Conservation (phyloP, 2,888 invertebrate genomes). For the Pachydiplax longipennis region DNA sequence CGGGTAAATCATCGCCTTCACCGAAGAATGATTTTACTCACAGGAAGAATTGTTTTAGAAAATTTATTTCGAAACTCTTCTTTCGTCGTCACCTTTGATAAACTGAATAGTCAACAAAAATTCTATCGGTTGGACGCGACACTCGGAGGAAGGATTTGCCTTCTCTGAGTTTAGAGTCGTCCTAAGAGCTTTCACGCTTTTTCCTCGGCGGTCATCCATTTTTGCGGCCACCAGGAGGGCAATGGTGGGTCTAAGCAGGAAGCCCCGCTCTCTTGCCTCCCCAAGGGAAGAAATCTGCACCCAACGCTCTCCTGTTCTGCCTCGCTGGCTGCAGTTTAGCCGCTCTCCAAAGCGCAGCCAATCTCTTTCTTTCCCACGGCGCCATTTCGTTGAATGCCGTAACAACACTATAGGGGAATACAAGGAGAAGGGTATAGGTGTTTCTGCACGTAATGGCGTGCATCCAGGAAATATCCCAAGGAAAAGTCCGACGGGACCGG, state of each 20-base stretch:
- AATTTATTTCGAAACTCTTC: not conserved
- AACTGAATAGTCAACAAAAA: too few species aligned
- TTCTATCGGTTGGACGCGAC: too few species aligned
- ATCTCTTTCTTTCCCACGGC: slow-evolving; percentile 5
- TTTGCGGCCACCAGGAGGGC: too few species aligned
- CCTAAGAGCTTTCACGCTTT: too few species aligned
- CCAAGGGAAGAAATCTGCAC: slow-evolving; percentile 46
- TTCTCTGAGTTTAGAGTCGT: too few species aligned
- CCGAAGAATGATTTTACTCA: not conserved
- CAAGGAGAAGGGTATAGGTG: too few species aligned
- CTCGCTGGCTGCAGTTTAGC: slow-evolving; percentile 6
- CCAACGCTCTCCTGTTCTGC: not conserved
- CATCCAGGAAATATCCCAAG: too few species aligned
- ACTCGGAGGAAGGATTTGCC: too few species aligned
- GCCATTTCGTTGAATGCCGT: not conserved
- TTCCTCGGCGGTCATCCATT: too few species aligned
- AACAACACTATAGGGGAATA: not conserved
- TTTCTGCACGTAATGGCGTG: too few species aligned
- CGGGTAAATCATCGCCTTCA: not conserved
- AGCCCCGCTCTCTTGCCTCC: slow-evolving; percentile 26
- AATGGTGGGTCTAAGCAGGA: not conserved
- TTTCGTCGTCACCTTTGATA: too few species aligned
- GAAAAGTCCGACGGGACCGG: too few species aligned
- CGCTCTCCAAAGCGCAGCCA: slow-evolving; percentile 13
- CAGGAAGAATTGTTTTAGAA: not conserved